Conservation (phyloP, 2,113 vertebrate genomes). For the Passer domesticus region DNA sequence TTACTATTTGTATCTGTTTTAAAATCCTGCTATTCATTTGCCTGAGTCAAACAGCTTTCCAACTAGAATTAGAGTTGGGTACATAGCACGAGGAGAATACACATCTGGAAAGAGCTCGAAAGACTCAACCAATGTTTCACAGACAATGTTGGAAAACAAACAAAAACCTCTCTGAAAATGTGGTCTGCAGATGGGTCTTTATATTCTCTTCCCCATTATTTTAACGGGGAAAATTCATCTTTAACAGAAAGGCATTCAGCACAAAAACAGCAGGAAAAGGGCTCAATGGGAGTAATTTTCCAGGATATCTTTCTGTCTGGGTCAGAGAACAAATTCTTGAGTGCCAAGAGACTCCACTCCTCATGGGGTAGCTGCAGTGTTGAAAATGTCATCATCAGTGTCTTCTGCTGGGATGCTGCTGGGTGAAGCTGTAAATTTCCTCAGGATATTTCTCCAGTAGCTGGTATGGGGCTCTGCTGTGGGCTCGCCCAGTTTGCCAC, state of each 20-base stretch:
- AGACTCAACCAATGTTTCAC: slow-evolving; percentile 35
- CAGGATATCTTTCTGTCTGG: slow-evolving; percentile 27
- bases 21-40: slow-evolving; percentile 63
- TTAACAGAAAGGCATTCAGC: slow-evolving; percentile 42
- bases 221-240: slow-evolving; percentile 25
- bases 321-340: neutral
- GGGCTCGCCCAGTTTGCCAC: slow-evolving; percentile 19
- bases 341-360: neutral
- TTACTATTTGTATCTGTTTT: slow-evolving; percentile 65
- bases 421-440: neutral
- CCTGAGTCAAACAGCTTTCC: slow-evolving; percentile 57
- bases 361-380: neutral
- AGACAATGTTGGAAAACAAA: slow-evolving; percentile 59
- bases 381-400: neutral
- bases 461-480: neutral
- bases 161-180: slow-evolving; percentile 44
- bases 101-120: slow-evolving; percentile 51
- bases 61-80: slow-evolving; percentile 56
- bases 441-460: neutral
- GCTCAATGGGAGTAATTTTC: slow-evolving; percentile 25
- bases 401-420: neutral
- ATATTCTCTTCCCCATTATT: slow-evolving; percentile 34
- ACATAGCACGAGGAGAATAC: neutral
- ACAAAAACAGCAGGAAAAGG: slow-evolving; percentile 48
- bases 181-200: slow-evolving; percentile 57